Conservation (phyloP, 2,797 vertebrate genomes). For the Hafferia zeledoni region DNA sequence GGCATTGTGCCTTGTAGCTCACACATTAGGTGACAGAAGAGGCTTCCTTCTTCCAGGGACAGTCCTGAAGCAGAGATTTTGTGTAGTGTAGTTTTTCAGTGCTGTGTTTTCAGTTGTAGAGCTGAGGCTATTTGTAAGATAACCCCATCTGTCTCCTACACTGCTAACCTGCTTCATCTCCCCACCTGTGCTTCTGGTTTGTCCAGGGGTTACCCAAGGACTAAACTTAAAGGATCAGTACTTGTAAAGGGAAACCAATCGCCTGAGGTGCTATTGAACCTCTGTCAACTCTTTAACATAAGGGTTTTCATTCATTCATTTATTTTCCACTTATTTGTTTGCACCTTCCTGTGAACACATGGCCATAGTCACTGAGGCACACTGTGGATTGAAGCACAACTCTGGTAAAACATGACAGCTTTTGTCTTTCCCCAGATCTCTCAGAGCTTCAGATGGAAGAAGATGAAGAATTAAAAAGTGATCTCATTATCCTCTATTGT, state of each 20-base stretch:
- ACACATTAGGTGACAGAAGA: rapidly evolving
- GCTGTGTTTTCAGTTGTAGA: neutral
- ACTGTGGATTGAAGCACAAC: neutral
- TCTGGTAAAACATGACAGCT: constrained; percentile 11
- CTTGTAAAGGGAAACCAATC: neutral
- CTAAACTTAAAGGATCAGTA: neutral
- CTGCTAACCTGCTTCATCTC: neutral
- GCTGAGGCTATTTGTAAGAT: neutral
- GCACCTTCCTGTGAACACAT: neutral
- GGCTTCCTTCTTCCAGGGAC: neutral
- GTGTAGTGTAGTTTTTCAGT: neutral
- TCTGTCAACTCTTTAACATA: neutral
- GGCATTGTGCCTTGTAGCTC: rapidly evolving
- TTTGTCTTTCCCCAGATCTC: constrained; percentile 30
- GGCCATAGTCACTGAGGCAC: neutral
- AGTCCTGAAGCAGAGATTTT: neutral
- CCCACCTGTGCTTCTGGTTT: neutral
- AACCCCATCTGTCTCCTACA: neutral
- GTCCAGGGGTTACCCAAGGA: neutral
- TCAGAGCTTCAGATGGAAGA: constrained; percentile 44
- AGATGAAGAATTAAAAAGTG: constrained; percentile 45
- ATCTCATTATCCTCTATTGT: constrained; percentile 58
- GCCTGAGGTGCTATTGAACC: neutral
- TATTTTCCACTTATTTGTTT: neutral
- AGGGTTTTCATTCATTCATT: neutral